phyloP scores from a whole-genome alignment of 2,797 vertebrate genomes.

The Alauda arvensis region DNA sequence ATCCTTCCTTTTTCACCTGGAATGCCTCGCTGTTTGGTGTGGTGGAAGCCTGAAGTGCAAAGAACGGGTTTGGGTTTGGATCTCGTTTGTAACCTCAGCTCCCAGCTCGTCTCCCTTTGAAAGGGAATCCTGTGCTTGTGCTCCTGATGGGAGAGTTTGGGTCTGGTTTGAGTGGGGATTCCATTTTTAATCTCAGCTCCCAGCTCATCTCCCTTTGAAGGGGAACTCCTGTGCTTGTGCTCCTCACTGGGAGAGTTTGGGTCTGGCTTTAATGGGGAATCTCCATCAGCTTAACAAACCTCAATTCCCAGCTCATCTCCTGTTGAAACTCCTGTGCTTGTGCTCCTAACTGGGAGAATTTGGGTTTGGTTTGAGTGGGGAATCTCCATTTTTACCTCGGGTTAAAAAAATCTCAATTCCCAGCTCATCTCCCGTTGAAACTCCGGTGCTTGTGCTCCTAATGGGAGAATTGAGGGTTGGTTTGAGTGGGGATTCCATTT shows the following conservation, averaged over 20 bases:
- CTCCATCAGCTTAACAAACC: too few relatives aligned
- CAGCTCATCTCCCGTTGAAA: too few relatives aligned
- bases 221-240: too few relatives aligned
- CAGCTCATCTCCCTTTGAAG: fast-evolving
- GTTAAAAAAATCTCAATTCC: background rate
- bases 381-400: background rate
- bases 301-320: background rate
- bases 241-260: background rate
- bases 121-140: too few relatives aligned
- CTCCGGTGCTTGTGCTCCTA: background rate
- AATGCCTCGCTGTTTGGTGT: fast-evolving
- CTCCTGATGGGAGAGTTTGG: background rate
- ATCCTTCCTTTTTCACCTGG: background rate
- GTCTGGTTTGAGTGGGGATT: background rate
- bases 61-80: fast-evolving
- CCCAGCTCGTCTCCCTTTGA: fast-evolving
- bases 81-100: fast-evolving
- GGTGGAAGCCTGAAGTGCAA: background rate
- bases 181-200: background rate
- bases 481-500: background rate
- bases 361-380: too few relatives aligned
- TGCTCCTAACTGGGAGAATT: background rate
- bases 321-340: too few relatives aligned
- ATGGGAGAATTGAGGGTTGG: background rate
- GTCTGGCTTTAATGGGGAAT: background rate